Evolutionary conservation across 2,888 invertebrate genomes (phyloP), one percentile per base, ranked within the genome.

Genomic region (Nomada ferruginata): DNA sequence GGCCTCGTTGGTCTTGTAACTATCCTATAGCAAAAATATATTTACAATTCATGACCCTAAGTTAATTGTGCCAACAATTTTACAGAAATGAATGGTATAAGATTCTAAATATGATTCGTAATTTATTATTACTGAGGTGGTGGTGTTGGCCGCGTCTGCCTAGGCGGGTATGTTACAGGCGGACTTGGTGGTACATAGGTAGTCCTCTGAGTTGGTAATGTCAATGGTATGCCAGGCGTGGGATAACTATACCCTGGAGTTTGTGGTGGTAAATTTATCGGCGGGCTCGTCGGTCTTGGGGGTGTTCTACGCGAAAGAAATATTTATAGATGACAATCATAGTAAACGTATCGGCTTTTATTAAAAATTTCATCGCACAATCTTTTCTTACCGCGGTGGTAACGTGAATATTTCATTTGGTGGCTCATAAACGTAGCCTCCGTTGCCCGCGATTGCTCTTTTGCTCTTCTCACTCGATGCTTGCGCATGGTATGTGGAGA

Each of bases 361-460:
- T 36, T 36, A 36, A 36, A 36, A 36, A 36, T 36, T 36, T 36
- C 0, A 36, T 36, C 36, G 36, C 36, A 23, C 0, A 1, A 36
- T 36, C 7, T 36, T 36, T 36, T 36, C 89, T 91, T 85, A 92
- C 92, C 83, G 63, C 57, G 88, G 73, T 57, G 92, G 92, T 26
- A 92, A 72, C 79, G 90, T 89, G 50, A 93, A 92, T 47, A 90
- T 86, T 29, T 89, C 82, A n/a, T 81, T 85, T 2, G 92, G 92
- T 66, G 75, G 79, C 1, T 91, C 85, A 71, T 93, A 93, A 18
- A 87, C 44, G 65, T 93, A 93, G 26, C 93, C 93, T 53, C 91
- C 90, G 64, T 87, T 87, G 76, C 89, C 89, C 23, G 85, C 87
- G 82, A 93, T 93, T 42, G 93, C 93, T 78, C 93, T 86, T 79